Base-by-base conservation (phyloP, 2,888 invertebrate genomes). In the Nomada hirtipes region DNA sequence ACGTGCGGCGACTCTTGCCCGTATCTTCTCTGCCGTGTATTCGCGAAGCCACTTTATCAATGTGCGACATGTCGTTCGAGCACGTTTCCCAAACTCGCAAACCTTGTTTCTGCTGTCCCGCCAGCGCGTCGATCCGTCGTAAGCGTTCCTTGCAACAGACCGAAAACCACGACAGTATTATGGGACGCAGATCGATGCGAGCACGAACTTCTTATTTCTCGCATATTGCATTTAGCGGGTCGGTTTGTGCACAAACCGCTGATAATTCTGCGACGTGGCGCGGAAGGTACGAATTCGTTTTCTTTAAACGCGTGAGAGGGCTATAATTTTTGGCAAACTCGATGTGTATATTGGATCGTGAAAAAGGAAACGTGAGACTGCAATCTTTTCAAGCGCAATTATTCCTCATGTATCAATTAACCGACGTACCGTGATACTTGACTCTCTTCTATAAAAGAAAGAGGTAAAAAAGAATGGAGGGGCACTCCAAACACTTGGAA, bases 1-100 rank as follows among this genome's bases (percentile, higher is more conserved):
- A 82, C 75, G 75, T 76, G 74, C 67, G 23, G 29, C 11, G 70
- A 69, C 68, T 70, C 26, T n/a, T 47, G 57, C 42, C 29, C 18
- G 23, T 29, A 20, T 60, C 36, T 47, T 29, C 47, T 67, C 50
- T 26, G 23, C n/a, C n/a, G 23, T 20, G 36, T 11, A 36, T 18
- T 59, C 23, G 53, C 3, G 47, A 47, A 15, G 1, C 1, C 1
- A 3, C 15, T 47, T 47, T 47, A 47, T 15, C 47, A 44, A 57
- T 29, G 15, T 20, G 47, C n/a, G 9, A 15, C 29, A 9, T 3
- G 44, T 26, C 13, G 44, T 59, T 60, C 42, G 42, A 26, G 11
- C 23, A 57, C 53, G 36, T 42, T 69, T 23, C 7, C 26, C 7
- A 26, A 69, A 69, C 42, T 55, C 42, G 26, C 68, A 44, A 68